Percentiles rank a stretch among this genome's conserved stretches.
These are phyloP conservation scores for Sipha flava DNA, from an alignment of 1,140 invertebrate genomes.

Conservation along the genomic window DNA sequence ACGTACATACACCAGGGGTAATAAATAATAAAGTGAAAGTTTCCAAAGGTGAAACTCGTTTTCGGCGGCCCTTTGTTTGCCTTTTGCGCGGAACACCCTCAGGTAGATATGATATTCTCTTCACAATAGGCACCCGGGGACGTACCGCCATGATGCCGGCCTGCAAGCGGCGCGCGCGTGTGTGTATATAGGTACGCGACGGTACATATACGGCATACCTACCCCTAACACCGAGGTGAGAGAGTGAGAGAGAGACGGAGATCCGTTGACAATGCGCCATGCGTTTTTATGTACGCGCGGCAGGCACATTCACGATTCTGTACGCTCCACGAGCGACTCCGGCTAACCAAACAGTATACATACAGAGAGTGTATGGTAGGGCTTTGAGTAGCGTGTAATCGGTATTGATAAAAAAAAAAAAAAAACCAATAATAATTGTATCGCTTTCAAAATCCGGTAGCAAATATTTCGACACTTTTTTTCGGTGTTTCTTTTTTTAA, in stretches of 20 bases:
- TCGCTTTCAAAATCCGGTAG: background rate
- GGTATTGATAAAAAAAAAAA: background rate
- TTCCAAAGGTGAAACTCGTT: constrained; percentile 31
- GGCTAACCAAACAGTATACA: background rate
- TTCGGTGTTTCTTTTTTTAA: background rate
- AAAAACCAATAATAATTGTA: background rate
- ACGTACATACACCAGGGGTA: background rate
- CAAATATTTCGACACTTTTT: constrained; percentile 30
- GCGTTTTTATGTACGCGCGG: background rate
- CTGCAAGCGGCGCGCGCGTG: background rate
- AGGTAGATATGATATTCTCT: background rate
- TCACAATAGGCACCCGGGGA: constrained; percentile 13
- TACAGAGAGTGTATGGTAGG: background rate
- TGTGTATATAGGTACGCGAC: background rate
- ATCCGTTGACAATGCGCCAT: background rate
- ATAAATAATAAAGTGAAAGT: constrained; percentile 32
- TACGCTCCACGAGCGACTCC: background rate
- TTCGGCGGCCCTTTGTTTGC: constrained; percentile 29
- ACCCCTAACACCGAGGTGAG: background rate
- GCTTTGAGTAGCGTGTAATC: constrained; percentile 26
- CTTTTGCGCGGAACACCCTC: constrained; percentile 12
- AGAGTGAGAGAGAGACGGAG: background rate
- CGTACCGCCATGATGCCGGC: background rate
- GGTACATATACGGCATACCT: background rate
- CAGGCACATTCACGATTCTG: background rate